These are phyloP conservation scores for Lepidostoma basale DNA, from an alignment of 1,140 invertebrate genomes.

Conservation along the genomic window DNA sequence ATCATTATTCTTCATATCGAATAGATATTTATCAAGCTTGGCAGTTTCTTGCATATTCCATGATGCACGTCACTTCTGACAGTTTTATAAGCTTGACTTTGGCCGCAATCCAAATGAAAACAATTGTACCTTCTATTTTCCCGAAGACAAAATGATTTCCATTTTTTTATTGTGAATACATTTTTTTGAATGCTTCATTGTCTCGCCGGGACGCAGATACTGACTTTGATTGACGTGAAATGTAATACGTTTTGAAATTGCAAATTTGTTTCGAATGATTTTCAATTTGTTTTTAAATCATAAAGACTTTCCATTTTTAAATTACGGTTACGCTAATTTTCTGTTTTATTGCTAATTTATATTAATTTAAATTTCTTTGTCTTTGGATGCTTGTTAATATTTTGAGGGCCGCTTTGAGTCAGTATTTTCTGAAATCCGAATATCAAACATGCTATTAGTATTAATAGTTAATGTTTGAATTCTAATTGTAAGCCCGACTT, in stretches of 20 bases:
- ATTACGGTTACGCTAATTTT: not conserved
- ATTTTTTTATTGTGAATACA: not conserved
- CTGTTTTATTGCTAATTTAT: not conserved
- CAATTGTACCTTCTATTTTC: not conserved
- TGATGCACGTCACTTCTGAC: slow-evolving; percentile 14
- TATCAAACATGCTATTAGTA: not conserved
- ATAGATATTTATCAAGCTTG: not conserved
- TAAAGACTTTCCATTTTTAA: not conserved
- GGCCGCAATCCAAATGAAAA: slow-evolving; percentile 22
- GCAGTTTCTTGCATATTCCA: not conserved
- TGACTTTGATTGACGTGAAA: not conserved
- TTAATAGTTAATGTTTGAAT: slow-evolving; percentile 8
- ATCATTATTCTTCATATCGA: not conserved
- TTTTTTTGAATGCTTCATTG: not conserved
- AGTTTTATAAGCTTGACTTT: slow-evolving; percentile 21
- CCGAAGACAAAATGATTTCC: not conserved
- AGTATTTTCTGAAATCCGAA: not conserved
- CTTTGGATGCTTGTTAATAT: not conserved
- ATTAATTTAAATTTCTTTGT: not conserved
- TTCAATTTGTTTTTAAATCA: no score
- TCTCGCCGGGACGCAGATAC: not conserved
- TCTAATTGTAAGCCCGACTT: not conserved
- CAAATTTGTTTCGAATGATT: no score
- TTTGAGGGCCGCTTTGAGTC: not conserved
- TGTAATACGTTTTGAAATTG: no score